These are phyloP conservation scores for Holothuria leucospilota DNA, from an alignment of 53 echinoderm and acorn worm genomes.

Conservation along the genomic window DNA sequence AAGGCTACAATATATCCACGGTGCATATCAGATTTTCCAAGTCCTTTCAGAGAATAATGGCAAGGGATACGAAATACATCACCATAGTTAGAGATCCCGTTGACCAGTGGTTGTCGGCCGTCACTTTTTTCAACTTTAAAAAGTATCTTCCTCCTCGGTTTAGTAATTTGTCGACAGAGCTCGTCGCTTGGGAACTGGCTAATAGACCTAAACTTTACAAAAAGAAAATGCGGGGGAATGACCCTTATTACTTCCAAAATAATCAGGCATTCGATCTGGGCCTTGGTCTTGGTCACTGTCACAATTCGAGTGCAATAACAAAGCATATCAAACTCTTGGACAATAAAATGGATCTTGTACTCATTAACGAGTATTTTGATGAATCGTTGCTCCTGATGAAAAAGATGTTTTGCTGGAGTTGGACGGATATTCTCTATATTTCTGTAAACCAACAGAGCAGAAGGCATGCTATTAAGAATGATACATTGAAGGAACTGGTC, in stretches of 20 bases:
- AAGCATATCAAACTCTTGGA: conserved; percentile 40
- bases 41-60: conserved; percentile 57
- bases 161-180: conserved; percentile 28
- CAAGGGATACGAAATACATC: conserved; percentile 51
- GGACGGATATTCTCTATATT: conserved; percentile 61
- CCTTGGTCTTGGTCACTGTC: conserved; percentile 38
- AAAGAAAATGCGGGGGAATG: neutral
- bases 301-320: conserved; percentile 24
- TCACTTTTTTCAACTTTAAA: conserved; percentile 55
- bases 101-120: conserved; percentile 55
- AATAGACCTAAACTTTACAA: neutral
- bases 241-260: conserved; percentile 57
- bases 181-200: conserved; percentile 31
- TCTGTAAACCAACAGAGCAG: conserved; percentile 47
- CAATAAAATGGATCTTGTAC: conserved; percentile 55
- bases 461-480: conserved; percentile 16
- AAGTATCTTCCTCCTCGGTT: conserved; percentile 9
- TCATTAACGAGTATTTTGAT: conserved; percentile 67
- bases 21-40: conserved; percentile 52
- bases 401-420: conserved; percentile 63
- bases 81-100: conserved; percentile 61
- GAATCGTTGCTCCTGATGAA: conserved; percentile 63
- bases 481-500: conserved; percentile 43
- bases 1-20: conserved; percentile 42
- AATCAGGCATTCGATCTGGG: conserved; percentile 67